Evolutionary conservation across 2,888 invertebrate genomes (phyloP).

Genomic region (Meiosimyza decipiens): DNA sequence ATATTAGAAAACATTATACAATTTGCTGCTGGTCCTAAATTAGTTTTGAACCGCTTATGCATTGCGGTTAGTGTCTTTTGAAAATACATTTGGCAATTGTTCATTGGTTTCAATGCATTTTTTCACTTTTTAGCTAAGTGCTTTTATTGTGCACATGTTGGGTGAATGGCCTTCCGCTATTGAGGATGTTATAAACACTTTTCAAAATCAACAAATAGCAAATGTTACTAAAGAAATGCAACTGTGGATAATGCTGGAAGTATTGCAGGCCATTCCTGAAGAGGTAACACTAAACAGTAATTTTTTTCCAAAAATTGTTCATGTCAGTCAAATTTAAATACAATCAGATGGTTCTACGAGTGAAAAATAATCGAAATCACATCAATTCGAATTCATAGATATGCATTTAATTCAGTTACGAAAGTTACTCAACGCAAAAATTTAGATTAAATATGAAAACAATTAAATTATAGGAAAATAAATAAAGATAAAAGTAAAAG

Average conservation of each 20-base stretch:
- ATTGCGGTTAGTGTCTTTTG: conserved; percentile 74
- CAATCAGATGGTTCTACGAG: too few species aligned
- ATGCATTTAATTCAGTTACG: too few species aligned
- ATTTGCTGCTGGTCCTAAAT: conserved; percentile 84
- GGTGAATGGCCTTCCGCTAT: conserved; percentile 74
- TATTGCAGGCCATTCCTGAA: conserved; percentile 87
- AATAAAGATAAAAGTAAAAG: too few species aligned
- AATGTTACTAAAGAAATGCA: conserved; percentile 72
- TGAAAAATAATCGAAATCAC: too few species aligned
- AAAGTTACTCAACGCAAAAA: too few species aligned
- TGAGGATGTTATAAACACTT: conserved; percentile 77
- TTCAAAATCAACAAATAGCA: conserved; percentile 71
- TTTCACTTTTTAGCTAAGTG: conserved; percentile 76
- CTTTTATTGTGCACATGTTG: conserved; percentile 79
- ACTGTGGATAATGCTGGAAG: conserved; percentile 80
- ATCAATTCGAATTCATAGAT: too few species aligned
- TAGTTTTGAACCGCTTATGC: conserved; percentile 87
- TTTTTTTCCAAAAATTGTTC: not conserved
- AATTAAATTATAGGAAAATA: too few species aligned
- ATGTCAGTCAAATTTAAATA: too few species aligned
- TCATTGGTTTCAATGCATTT: not conserved
- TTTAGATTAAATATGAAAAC: too few species aligned
- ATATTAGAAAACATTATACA: conserved; percentile 81
- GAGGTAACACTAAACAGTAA: conserved; percentile 71
- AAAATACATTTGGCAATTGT: not conserved